Base-by-base conservation (phyloP, 2,113 vertebrate species). In the Physeter macrocephalus region DNA sequence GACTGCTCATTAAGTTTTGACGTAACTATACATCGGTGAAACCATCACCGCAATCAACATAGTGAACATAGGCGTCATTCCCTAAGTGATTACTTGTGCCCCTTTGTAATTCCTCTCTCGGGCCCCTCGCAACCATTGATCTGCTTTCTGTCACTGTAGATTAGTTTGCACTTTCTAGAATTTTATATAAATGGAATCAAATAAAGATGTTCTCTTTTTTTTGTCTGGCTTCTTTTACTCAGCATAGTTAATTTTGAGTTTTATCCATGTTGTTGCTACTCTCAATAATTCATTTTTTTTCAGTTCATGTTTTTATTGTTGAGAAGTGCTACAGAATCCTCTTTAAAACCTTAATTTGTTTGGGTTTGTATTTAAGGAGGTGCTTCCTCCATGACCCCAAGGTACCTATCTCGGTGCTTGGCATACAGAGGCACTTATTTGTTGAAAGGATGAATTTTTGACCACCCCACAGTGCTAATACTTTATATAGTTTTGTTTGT, bases 131-230 rank as follows among this genome's bases (percentile, higher is more conserved):
- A 92, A 39, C 61, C 46, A 66, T 41, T 14, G n/a, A 82, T 90
- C 34, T 78, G 29, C 43, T 90, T 90, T 72, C 13, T 82, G 23
- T 96, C 88, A 62, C 36, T 88, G 20, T 36, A 41, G 14, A 39
- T 64, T 49, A 62, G 34, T 49, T 82, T 62, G 29, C 27, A 54
- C 52, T 86, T 92, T 74, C 29, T 64, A 82, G 67, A 88, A 77
- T 62, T 81, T 85, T 39, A 95, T 77, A 27, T 83, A 95, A 83
- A 92, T 78, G 36, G 69, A 95, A 92, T 84, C 49, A 87, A 94
- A 86, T 86, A 89, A 83, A 95, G 36, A 59, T 31, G 15, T 23
- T 52, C 36, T 91, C n/a, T 41, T 57, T 80, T 87, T 49, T 90
- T 81, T 25, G 89, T 71, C 41, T 74, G 59, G 21, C 36, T 66